A percentile compares a stretch with the other conserved stretches of the same genome.
Conservation (phyloP, 2,888 invertebrate genomes). For the Euclidia mi region DNA sequence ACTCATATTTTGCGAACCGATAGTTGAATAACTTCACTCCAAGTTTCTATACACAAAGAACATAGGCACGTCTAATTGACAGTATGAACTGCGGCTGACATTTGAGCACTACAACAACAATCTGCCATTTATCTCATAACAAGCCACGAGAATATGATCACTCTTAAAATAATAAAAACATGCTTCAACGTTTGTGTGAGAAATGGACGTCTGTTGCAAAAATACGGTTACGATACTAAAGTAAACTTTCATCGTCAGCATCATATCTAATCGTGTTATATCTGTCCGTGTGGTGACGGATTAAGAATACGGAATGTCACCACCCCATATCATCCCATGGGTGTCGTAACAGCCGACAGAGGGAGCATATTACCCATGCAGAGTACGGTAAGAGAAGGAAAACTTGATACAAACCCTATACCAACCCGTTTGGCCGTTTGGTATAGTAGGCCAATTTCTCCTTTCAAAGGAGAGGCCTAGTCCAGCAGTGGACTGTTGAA, state of each 20-base stretch:
- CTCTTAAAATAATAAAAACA: constrained; percentile 57
- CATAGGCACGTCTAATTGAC: constrained; percentile 26
- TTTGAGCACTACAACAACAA: constrained; percentile 57
- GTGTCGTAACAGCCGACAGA: no score
- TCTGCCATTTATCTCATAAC: constrained; percentile 66
- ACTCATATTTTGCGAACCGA: constrained; percentile 13
- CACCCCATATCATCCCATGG: no score
- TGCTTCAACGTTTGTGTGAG: constrained; percentile 48
- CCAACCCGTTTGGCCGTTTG: no score
- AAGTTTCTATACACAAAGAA: constrained; percentile 9
- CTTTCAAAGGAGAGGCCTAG: no score
- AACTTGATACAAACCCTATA: no score
- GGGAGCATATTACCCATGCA: no score
- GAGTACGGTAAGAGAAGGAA: no score
- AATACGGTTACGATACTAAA: constrained; percentile 3
- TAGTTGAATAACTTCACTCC: neutral
- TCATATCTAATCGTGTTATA: no score
- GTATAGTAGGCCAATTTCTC: no score
- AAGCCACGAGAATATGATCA: constrained; percentile 54
- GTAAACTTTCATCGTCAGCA: constrained; percentile 1
- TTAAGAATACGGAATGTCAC: no score
- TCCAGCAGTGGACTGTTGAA: no score
- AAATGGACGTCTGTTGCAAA: constrained; percentile 7
- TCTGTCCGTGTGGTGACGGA: no score
- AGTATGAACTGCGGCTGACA: constrained; percentile 37